A percentile compares a stretch with the other conserved stretches of the same genome.
Conservation (phyloP, 2,113 vertebrate species). For the Saccopteryx leptura region DNA sequence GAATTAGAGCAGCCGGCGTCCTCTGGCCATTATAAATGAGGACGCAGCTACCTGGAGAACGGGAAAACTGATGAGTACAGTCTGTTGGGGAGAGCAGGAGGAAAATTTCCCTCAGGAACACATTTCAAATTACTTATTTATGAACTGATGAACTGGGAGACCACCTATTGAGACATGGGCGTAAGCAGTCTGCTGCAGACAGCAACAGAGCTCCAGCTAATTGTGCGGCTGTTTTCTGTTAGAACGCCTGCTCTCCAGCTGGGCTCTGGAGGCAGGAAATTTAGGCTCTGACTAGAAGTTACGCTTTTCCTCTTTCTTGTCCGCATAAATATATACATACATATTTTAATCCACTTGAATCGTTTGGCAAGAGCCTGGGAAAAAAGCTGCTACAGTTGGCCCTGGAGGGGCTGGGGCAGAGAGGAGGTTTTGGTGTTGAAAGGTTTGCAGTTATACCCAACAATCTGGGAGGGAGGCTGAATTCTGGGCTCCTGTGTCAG, state of each 20-base stretch:
- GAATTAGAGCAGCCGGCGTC: slow-evolving; percentile 92
- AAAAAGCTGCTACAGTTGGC: slow-evolving; percentile 83
- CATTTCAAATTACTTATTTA: slow-evolving; percentile 96
- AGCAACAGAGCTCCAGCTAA: slow-evolving; percentile 92
- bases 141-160: slow-evolving; percentile 95
- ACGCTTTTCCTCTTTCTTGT: slow-evolving; percentile 88
- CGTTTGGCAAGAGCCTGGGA: slow-evolving; percentile 81
- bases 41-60: slow-evolving; percentile 93
- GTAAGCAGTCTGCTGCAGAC: slow-evolving; percentile 91
- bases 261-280: slow-evolving; percentile 90
- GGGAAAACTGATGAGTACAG: slow-evolving; percentile 92
- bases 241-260: slow-evolving; percentile 92
- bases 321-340: slow-evolving; percentile 87
- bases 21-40: slow-evolving; percentile 94
- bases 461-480: slow-evolving; percentile 48
- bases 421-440: slow-evolving; percentile 32
- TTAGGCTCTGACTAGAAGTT: slow-evolving; percentile 89
- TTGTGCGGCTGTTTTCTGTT: slow-evolving; percentile 92
- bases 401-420: slow-evolving; percentile 1
- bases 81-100: slow-evolving; percentile 92
- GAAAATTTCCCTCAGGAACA: slow-evolving; percentile 93
- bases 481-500: slow-evolving; percentile 13
- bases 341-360: slow-evolving; percentile 88
- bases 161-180: slow-evolving; percentile 91
- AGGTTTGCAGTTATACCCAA: slow-evolving; percentile 34